Evolutionary conservation across 1,140 invertebrate genomes (phyloP).

Genomic region (Bombus superbus): DNA sequence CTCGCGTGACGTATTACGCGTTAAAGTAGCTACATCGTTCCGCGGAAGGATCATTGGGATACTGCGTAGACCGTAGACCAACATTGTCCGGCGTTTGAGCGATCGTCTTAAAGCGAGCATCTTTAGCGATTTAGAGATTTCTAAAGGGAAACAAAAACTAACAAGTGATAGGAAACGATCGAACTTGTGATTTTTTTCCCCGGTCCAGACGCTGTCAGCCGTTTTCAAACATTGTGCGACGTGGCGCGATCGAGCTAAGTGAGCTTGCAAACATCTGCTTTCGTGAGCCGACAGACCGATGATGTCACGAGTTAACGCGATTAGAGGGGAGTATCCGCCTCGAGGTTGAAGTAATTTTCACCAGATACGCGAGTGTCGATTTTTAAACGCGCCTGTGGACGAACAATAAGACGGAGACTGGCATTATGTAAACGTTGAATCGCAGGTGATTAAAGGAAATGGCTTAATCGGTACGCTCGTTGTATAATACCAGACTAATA

Average conservation of each 20-base stretch:
- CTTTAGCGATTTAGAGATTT: too few species aligned
- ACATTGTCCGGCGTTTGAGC: too few species aligned
- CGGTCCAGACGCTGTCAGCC: too few species aligned
- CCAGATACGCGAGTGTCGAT: background rate
- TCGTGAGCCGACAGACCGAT: conserved; percentile 29
- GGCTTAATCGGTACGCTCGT: background rate
- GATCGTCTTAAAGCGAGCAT: too few species aligned
- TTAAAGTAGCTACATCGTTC: too few species aligned
- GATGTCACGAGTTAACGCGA: conserved; percentile 44
- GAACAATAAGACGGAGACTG: background rate
- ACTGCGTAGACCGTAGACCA: too few species aligned
- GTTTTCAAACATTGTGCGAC: background rate
- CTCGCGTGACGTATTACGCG: background rate
- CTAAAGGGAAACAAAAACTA: background rate
- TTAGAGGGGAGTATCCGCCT: conserved; percentile 32
- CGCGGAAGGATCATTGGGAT: too few species aligned
- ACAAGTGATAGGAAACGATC: background rate
- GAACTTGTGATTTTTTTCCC: background rate
- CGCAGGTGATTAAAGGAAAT: background rate
- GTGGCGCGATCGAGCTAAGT: conserved; percentile 45
- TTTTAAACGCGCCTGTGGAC: background rate
- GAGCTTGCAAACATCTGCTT: conserved; percentile 47
- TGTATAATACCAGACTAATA: background rate
- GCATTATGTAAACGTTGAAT: background rate
- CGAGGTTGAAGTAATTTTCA: conserved; percentile 48